These are phyloP conservation scores for Lagorchestes hirsutus DNA, from an alignment of 2,797 vertebrate genomes.

Conservation along the genomic window DNA sequence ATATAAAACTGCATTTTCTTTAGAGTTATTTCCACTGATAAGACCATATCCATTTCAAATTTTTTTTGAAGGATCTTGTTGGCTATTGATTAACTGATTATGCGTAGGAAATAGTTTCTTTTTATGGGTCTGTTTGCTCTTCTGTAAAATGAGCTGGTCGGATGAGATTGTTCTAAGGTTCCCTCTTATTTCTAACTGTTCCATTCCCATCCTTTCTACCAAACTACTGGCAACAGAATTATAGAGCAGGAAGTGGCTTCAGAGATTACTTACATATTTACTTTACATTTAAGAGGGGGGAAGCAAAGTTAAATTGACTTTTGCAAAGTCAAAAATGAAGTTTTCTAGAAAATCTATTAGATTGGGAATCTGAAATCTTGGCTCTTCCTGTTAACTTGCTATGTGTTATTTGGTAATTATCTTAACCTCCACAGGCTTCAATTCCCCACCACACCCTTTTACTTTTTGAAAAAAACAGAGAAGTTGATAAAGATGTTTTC, in stretches of 20 bases:
- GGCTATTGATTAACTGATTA: background rate
- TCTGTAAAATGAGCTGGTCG: background rate
- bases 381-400: background rate
- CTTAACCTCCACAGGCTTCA: background rate
- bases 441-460: background rate
- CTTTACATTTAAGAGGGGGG: background rate
- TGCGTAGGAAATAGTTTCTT: background rate
- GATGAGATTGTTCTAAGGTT: background rate
- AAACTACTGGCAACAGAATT: background rate
- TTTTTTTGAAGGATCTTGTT: background rate
- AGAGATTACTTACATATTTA: background rate
- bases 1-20: background rate
- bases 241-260: background rate
- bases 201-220: background rate
- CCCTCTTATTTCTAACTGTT: background rate
- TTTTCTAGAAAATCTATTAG: background rate
- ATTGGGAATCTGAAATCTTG: background rate
- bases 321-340: background rate
- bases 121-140: background rate
- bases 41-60: background rate
- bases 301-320: background rate
- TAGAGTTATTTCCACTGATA: background rate
- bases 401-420: background rate
- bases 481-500: background rate
- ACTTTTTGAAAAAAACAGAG: background rate